phyloP scores from a whole-genome alignment of 2,888 invertebrate genomes.

The Dione juno region DNA sequence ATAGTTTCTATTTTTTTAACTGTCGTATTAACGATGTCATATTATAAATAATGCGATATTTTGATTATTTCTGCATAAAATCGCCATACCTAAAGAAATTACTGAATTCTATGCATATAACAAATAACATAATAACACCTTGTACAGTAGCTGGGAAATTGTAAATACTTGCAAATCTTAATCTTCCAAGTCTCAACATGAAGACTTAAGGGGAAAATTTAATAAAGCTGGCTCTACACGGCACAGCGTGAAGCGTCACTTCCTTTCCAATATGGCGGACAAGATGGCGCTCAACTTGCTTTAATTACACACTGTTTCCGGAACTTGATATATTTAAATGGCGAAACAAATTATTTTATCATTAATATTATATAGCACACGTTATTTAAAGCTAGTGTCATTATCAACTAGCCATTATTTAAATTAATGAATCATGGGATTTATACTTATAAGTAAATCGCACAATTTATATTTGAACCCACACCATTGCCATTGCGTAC shows the following conservation, averaged over 20 bases:
- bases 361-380: background rate
- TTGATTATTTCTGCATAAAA: too few species aligned
- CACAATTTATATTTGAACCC: too few species aligned
- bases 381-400: background rate
- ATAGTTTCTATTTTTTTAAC: too few species aligned
- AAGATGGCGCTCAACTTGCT: constrained; percentile 49
- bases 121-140: background rate
- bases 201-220: constrained; percentile 43
- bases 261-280: constrained; percentile 57
- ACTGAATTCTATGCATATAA: background rate
- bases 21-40: too few species aligned
- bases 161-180: constrained; percentile 9
- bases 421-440: too few species aligned
- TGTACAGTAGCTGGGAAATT: background rate
- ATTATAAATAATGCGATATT: too few species aligned
- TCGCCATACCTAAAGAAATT: too few species aligned
- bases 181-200: constrained; percentile 15
- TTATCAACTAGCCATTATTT: too few species aligned
- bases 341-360: background rate
- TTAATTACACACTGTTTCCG: constrained; percentile 28
- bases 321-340: constrained; percentile 13
- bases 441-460: too few species aligned
- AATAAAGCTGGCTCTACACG: constrained; percentile 41
- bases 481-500: too few species aligned
- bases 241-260: constrained; percentile 47